Conservation (phyloP, 1,140 invertebrate genomes). For the Cydia strobilella region DNA sequence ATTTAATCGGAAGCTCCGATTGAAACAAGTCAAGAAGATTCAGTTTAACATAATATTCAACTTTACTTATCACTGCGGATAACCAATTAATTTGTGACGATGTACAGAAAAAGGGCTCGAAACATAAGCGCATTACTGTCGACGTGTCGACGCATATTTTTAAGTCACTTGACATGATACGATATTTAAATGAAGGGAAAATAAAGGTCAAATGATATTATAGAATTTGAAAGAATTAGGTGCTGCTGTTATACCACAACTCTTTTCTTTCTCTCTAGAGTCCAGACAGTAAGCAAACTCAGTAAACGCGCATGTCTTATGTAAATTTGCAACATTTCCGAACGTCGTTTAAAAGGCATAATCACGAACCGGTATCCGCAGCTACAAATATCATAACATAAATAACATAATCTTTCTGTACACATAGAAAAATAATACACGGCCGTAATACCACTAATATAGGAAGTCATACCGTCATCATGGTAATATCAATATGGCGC, state of each 20-base stretch:
- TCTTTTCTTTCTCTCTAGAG: background rate
- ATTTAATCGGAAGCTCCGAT: background rate
- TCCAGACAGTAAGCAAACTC: background rate
- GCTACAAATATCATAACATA: constrained; percentile 10
- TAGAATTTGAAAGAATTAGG: too few species aligned
- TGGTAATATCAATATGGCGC: constrained; percentile 32
- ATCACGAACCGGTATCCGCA: background rate
- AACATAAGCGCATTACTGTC: background rate
- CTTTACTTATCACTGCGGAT: constrained; percentile 2
- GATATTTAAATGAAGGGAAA: too few species aligned
- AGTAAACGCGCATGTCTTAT: background rate
- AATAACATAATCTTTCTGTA: constrained; percentile 33
- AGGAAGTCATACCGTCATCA: constrained; percentile 30
- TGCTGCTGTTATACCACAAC: too few species aligned
- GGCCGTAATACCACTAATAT: constrained; percentile 29
- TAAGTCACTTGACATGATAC: too few species aligned
- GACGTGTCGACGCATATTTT: background rate
- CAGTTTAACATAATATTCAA: constrained; percentile 11
- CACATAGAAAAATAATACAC: constrained; percentile 31
- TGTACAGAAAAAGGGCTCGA: background rate
- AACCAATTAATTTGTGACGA: background rate
- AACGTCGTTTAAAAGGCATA: background rate
- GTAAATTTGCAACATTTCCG: background rate
- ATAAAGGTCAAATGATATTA: too few species aligned
- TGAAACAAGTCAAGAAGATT: background rate